Conservation (phyloP, 2,113 vertebrate genomes). For the Chaetura pelagica region DNA sequence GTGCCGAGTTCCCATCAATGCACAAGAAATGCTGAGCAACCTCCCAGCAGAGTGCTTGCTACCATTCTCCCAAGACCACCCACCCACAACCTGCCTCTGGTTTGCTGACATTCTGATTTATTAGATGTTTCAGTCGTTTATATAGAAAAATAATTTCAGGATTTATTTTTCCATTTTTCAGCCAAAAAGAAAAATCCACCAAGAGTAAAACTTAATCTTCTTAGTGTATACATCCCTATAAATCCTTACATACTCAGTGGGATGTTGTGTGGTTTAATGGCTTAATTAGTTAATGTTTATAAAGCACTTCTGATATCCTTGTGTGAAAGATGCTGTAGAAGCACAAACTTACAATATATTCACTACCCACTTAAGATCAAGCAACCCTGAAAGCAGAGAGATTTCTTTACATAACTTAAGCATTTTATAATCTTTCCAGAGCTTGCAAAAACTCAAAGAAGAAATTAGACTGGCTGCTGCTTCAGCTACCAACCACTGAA, state of each 20-base stretch:
- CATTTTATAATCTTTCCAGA: background rate
- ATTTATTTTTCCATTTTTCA: conserved; percentile 6
- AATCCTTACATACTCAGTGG: background rate
- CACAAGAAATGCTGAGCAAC: background rate
- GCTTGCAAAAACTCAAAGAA: background rate
- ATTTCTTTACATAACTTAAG: background rate
- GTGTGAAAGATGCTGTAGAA: background rate
- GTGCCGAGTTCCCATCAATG: background rate
- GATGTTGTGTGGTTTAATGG: conserved; percentile 13
- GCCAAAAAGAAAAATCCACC: background rate
- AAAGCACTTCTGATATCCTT: background rate
- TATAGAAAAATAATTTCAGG: background rate
- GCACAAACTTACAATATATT: background rate
- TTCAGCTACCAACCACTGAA: background rate
- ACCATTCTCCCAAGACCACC: background rate
- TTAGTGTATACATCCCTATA: background rate
- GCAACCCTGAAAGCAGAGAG: background rate
- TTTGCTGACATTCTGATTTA: background rate
- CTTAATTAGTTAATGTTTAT: conserved; percentile 40
- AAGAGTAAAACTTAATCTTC: conserved; percentile 12
- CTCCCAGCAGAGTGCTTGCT: background rate
- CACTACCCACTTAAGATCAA: background rate
- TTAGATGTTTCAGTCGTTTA: background rate
- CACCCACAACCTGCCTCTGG: background rate
- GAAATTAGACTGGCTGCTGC: background rate